Evolutionary conservation across 2,888 invertebrate species (phyloP).

Genomic region (Desoria tigrina): DNA sequence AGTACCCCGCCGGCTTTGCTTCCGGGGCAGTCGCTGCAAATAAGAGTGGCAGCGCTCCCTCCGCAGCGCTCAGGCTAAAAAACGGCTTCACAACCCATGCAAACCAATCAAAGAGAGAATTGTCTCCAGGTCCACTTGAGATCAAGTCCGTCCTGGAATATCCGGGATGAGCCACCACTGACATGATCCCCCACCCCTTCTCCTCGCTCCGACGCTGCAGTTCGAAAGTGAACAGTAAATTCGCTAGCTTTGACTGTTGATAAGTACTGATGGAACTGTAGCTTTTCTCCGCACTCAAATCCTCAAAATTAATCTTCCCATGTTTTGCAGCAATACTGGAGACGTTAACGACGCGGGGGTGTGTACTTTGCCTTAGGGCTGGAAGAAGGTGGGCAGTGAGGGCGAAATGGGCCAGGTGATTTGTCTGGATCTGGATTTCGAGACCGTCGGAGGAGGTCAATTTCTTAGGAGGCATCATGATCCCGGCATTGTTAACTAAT

Average conservation of each 20-base stretch:
- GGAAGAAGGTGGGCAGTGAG: slow-evolving; percentile 22
- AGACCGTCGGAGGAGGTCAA: slow-evolving; percentile 2
- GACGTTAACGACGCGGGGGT: slow-evolving; percentile 19
- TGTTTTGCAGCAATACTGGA: background rate
- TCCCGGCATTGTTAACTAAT: slow-evolving; percentile 57
- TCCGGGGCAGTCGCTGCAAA: slow-evolving; percentile 23
- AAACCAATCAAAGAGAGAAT: background rate
- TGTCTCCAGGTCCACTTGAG: slow-evolving; percentile 16
- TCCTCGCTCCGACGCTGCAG: slow-evolving; percentile 20
- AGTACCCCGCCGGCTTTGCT: slow-evolving; percentile 18
- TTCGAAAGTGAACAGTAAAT: slow-evolving; percentile 23
- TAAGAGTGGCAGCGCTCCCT: slow-evolving; percentile 24
- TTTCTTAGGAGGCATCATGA: slow-evolving; percentile 49
- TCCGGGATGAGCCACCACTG: slow-evolving; percentile 15
- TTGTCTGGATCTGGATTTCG: slow-evolving; percentile 21
- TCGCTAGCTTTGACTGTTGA: slow-evolving; percentile 12
- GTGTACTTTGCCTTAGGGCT: background rate
- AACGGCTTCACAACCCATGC: background rate
- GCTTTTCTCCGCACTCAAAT: background rate
- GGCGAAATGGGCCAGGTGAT: slow-evolving; percentile 17
- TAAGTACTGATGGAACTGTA: background rate
- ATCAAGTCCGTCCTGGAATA: background rate
- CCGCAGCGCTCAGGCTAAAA: slow-evolving; percentile 14
- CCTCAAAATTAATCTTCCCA: slow-evolving; percentile 13
- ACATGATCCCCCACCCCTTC: slow-evolving; percentile 6